Evolutionary conservation across 2,797 vertebrate genomes (phyloP), one percentile per base, ranked within the genome.

Genomic region (Xerus rutilus): DNA sequence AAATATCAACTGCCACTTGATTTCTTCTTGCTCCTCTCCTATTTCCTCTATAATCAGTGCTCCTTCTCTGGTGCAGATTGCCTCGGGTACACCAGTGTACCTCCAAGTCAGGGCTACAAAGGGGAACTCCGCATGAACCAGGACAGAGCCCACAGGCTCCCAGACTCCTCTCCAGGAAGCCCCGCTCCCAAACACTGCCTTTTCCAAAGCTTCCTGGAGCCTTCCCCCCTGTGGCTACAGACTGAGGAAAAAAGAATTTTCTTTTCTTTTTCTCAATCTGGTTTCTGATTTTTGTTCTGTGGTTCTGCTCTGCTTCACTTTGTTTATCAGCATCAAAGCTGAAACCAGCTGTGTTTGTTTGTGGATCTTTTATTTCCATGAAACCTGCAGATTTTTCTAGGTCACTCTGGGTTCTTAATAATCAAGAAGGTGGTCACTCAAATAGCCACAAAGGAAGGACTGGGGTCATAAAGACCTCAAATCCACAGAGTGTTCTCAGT

Each of bases 311-410:
- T 76, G 10, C 93, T 67, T 67, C 54, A 64, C 97, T 96, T 97
- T 92, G 89, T 93, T 97, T 98, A 96, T 95, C 93, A 92, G 92
- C 28, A 94, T 96, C 97, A 96, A 94, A 95, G 97, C 93, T 94
- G 88, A 86, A 97, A 97, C 93, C 97, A 98, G 81, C 96, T 96
- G 97, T 97, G 97, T 97, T 88, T 98, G 89, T 89, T 96, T 94
- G 94, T 62, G 97, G 96, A 94, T 89, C 93, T 93, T 97, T 90
- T 95, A 93, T 57, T 97, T 97, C 96, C 91, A 94, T 91, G 85
- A 98, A 97, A 95, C 91, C 96, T 96, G 88, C 72, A 39, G 94
- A 91, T 95, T 96, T 95, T 98, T 97, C 98, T 94, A 93, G 97
- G 98, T 97, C 95, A 83, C 76, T 86, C 52, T 96, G 91, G 97